Percentiles rank a stretch among this genome's conserved stretches.
phyloP scores from a whole-genome alignment of 2,888 invertebrate species.

The Polyommatus iphigenia region DNA sequence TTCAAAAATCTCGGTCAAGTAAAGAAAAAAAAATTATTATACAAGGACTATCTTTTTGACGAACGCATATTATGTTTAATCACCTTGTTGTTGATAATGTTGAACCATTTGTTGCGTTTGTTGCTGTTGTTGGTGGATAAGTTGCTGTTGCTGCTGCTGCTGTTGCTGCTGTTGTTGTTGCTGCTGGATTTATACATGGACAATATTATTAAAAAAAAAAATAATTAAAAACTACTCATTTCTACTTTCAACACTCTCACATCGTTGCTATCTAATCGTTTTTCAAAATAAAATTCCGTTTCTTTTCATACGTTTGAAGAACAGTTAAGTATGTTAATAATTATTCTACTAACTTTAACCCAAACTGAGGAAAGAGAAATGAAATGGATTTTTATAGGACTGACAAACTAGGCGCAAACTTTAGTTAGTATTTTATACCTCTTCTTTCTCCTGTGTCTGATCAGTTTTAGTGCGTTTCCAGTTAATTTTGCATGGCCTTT shows the following conservation, averaged over 20 bases:
- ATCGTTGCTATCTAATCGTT: background rate
- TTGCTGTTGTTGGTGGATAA: conserved; percentile 60
- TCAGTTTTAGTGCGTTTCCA: background rate
- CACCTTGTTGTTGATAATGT: conserved; percentile 70
- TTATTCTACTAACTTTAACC: background rate
- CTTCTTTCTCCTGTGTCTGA: background rate
- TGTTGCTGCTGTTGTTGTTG: conserved; percentile 63
- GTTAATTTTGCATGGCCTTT: too few species aligned
- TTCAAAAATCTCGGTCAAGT: too few species aligned
- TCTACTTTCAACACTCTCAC: too few species aligned
- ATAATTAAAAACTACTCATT: background rate
- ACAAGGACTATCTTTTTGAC: too few species aligned
- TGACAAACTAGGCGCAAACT: background rate
- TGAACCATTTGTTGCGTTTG: conserved; percentile 72
- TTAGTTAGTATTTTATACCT: background rate
- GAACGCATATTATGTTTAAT: background rate
- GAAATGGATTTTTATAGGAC: too few species aligned
- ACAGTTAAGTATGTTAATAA: background rate
- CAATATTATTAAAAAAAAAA: background rate
- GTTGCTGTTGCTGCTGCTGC: conserved; percentile 57
- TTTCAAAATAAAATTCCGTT: background rate
- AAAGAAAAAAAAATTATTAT: too few species aligned
- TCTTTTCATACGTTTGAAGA: background rate
- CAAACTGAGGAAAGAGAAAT: too few species aligned
- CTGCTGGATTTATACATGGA: conserved; percentile 54